Evolutionary conservation across 2,797 vertebrate genomes (phyloP).

Genomic region (Sebastes vulpes): DNA sequence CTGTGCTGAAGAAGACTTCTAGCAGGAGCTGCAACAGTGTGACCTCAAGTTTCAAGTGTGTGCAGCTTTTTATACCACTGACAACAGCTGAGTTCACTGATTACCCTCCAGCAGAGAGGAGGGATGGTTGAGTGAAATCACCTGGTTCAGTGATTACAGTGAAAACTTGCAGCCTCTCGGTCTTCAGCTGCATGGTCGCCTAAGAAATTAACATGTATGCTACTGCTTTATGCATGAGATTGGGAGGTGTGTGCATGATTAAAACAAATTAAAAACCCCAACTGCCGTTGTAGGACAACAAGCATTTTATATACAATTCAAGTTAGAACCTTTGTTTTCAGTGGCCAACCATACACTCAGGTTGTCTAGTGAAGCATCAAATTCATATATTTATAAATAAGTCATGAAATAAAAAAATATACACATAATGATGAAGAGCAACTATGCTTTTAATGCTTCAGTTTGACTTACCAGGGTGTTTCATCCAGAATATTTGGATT

Average conservation of each 20-base stretch:
- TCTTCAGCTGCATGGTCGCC: background rate
- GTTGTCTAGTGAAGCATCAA: background rate
- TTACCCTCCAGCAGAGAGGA: background rate
- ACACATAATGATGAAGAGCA: background rate
- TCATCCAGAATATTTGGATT: background rate
- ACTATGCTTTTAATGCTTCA: background rate
- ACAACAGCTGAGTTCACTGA: slow-evolving; percentile 16
- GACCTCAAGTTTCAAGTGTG: background rate
- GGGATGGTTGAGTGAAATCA: slow-evolving; percentile 15
- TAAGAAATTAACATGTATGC: background rate
- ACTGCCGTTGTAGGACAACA: background rate
- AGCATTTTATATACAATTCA: background rate
- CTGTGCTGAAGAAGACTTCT: background rate
- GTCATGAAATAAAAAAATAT: background rate
- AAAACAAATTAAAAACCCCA: background rate
- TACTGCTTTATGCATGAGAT: background rate
- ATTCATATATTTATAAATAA: background rate
- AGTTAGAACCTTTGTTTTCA: background rate
- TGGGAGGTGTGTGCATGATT: background rate
- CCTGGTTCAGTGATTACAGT: slow-evolving; percentile 17
- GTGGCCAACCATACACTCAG: background rate
- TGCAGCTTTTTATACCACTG: background rate
- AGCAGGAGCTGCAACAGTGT: background rate
- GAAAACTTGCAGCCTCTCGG: background rate
- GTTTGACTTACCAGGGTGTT: background rate